phyloP scores from a whole-genome alignment of 2,888 invertebrate genomes.

The Cataglyphis altisquamis region DNA sequence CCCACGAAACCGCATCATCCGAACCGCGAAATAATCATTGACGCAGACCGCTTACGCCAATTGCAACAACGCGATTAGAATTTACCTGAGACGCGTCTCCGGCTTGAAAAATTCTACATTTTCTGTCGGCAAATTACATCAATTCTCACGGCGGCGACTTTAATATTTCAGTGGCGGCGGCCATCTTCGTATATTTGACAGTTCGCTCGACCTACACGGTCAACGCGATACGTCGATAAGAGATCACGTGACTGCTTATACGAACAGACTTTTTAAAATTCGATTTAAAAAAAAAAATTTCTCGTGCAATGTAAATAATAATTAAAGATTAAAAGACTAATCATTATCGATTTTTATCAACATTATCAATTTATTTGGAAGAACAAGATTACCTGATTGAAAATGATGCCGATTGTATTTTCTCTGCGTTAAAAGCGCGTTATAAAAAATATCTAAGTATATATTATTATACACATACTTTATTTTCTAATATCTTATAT shows the following conservation, averaged over 20 bases:
- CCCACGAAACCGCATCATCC: slow-evolving; percentile 61
- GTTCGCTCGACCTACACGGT: slow-evolving; percentile 68
- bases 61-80: not conserved
- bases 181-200: slow-evolving; percentile 78
- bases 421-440: not conserved
- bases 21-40: not conserved
- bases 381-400: not conserved
- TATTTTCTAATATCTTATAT: not conserved
- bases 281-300: not conserved
- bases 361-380: not conserved
- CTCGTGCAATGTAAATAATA: no score
- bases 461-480: not conserved
- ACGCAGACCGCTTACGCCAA: not conserved
- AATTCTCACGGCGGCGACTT: slow-evolving; percentile 72
- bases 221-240: slow-evolving; percentile 81
- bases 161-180: slow-evolving; percentile 80
- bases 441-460: no score
- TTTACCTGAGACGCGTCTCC: slow-evolving; percentile 78
- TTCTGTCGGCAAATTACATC: slow-evolving; percentile 74
- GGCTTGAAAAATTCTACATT: slow-evolving; percentile 79
- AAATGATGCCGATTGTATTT: not conserved
- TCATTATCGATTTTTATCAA: not conserved
- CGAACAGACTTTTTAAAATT: slow-evolving; percentile 48
- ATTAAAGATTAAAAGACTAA: not conserved
- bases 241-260: slow-evolving; percentile 76